These are phyloP conservation scores for Mya arenaria DNA, from an alignment of 1,140 invertebrate species.

Conservation along the genomic window DNA sequence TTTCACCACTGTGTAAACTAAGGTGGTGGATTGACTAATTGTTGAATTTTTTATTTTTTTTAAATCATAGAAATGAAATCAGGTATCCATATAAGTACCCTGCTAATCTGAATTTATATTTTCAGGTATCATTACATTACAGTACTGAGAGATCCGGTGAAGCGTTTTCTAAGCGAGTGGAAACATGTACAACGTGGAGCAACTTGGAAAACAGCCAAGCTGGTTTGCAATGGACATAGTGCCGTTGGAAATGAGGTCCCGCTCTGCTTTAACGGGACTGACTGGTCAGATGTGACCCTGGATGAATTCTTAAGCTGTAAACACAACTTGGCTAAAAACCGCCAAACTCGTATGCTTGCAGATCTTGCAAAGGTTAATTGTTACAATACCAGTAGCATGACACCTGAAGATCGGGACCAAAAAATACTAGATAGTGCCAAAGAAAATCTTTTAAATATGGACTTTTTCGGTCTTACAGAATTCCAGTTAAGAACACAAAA, in stretches of 20 bases:
- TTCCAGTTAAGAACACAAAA: constrained; percentile 96
- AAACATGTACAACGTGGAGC: constrained; percentile 97
- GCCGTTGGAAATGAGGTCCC: constrained; percentile 86
- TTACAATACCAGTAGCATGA: constrained; percentile 93
- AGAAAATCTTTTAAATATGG: constrained; percentile 95
- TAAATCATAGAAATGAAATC: no score
- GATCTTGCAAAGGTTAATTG: constrained; percentile 94
- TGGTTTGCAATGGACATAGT: constrained; percentile 85
- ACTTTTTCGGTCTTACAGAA: constrained; percentile 98
- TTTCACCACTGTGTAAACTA: no score
- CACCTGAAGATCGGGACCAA: constrained; percentile 85
- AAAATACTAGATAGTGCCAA: constrained; percentile 97
- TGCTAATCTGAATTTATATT: no score
- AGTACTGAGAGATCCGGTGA: constrained; percentile 94
- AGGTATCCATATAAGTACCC: not conserved
- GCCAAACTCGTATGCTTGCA: constrained; percentile 98
- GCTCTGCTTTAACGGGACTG: constrained; percentile 82
- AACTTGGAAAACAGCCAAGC: constrained; percentile 89
- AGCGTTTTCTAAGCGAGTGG: constrained; percentile 95
- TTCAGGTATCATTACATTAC: constrained; percentile 97
- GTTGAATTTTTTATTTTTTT: no score
- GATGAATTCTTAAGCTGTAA: constrained; percentile 94
- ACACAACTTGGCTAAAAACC: constrained; percentile 96
- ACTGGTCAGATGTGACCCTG: constrained; percentile 86
- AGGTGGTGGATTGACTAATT: no score